Evolutionary conservation across 2,888 invertebrate genomes (phyloP), one percentile per base, ranked within the genome.

Genomic region (Plusia festucae): DNA sequence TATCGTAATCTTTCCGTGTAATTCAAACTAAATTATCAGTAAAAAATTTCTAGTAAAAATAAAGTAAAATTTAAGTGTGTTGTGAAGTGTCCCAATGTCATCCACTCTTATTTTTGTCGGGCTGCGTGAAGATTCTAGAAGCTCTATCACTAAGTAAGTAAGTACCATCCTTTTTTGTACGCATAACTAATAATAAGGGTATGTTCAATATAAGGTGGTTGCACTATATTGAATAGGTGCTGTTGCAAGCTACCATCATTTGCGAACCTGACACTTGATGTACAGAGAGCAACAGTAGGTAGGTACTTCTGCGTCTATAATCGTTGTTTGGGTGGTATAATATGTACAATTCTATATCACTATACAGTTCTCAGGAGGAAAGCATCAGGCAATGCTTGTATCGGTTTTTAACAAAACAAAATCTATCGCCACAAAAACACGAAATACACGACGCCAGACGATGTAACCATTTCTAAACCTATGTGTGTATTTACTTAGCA

Each of bases 31-130:
- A 85, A 85, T 86, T 89, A 80, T 79, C 66, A 69, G 84, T 87
- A 78, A 76, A 0, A 15, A 64, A 49, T 68, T n/a, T 60, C 52
- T 54, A 11, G 24, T 52, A 49, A 49, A 20, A 49, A 20, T 20
- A 9, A 49, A 49, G 18, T 2, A 49, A 78, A 78, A 80, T 70
- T 72, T 54, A 62, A 69, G 83, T 86, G 84, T 79, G 76, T 76
- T 65, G 82, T 86, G 85, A 76, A 70, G 71, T 81, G 73, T 78
- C 81, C 90, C 82, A 82, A 96, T 96, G 96, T 96, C 96, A 86
- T 97, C 96, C 57, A 96, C 96, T 49, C 89, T 95, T 60, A 95
- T 96, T 68, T 96, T 95, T 83, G 94, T 96, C 71, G 96, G 96
- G 67, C 83, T 96, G 72, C 93, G 92, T 53, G 95, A 96, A 80